Evolutionary conservation across 2,888 invertebrate species (phyloP).

Genomic region (Luperina testacea): DNA sequence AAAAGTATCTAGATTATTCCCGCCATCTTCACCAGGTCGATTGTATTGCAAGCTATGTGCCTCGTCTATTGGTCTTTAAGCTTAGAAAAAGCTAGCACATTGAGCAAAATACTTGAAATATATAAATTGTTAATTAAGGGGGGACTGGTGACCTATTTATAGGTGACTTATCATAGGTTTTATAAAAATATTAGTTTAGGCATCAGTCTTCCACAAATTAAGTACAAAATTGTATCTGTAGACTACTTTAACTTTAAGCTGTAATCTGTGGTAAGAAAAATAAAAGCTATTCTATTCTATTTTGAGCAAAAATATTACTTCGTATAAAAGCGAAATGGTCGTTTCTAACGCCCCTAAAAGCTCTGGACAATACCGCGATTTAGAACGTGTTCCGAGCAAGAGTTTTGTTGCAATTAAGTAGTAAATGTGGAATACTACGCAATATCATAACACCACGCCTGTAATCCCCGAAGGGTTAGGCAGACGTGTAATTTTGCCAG

Average conservation of each 20-base stretch:
- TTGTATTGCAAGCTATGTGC: not conserved
- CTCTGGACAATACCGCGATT: not conserved
- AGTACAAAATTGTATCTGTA: too few relatives aligned
- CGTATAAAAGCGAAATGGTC: slow-evolving; percentile 1
- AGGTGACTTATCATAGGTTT: too few relatives aligned
- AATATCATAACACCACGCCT: not conserved
- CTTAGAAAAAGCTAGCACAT: not conserved
- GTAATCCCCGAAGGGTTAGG: not conserved
- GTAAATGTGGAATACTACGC: not conserved
- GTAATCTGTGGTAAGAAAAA: too few relatives aligned
- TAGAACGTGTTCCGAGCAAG: not conserved
- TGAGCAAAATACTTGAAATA: not conserved
- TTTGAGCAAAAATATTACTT: slow-evolving; percentile 6
- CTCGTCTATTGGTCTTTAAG: not conserved
- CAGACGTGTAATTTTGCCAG: not conserved
- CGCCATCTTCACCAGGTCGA: not conserved
- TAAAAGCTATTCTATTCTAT: too few relatives aligned
- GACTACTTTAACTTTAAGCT: too few relatives aligned
- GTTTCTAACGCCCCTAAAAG: slow-evolving; percentile 1
- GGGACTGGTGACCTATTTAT: too few relatives aligned
- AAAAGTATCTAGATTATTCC: too few relatives aligned
- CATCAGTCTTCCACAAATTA: too few relatives aligned
- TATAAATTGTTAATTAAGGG: too few relatives aligned
- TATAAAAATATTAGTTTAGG: too few relatives aligned
- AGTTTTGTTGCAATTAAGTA: not conserved